phyloP scores from a whole-genome alignment of 2,888 invertebrate genomes.

The Zonitis immaculata region DNA sequence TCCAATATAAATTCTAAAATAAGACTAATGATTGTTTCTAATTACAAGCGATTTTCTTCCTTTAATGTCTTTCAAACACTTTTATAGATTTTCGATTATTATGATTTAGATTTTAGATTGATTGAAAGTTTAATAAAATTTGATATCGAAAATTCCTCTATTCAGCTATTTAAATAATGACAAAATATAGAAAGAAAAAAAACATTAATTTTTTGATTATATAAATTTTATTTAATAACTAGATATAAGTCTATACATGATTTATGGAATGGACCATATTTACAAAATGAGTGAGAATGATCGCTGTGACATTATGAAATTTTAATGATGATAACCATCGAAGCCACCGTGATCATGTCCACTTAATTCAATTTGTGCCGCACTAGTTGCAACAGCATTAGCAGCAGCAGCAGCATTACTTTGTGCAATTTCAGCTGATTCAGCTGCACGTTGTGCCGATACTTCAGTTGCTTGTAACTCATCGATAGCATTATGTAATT shows the following conservation, averaged over 20 bases:
- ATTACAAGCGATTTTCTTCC: no score
- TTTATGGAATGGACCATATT: not conserved
- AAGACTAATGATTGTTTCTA: no score
- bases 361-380: slow-evolving; percentile 7
- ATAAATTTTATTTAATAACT: not conserved
- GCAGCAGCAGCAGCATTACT: slow-evolving; percentile 67
- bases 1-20: no score
- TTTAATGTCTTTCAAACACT: no score
- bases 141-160: no score
- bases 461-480: slow-evolving; percentile 67
- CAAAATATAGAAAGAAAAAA: no score
- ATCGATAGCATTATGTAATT: slow-evolving; percentile 59
- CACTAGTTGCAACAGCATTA: slow-evolving; percentile 37
- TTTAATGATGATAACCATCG: slow-evolving; percentile 1
- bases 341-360: slow-evolving; percentile 6
- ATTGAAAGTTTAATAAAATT: no score
- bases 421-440: slow-evolving; percentile 64
- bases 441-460: slow-evolving; percentile 61
- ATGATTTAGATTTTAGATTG: no score
- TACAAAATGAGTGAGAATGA: slow-evolving; percentile 3
- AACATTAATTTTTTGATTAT: no score
- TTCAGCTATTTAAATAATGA: no score
- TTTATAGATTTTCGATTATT: no score
- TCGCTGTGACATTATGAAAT: not conserved
- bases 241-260: no score